Base-by-base conservation (phyloP, 2,888 invertebrate genomes). In the Octonoba sinensis region DNA sequence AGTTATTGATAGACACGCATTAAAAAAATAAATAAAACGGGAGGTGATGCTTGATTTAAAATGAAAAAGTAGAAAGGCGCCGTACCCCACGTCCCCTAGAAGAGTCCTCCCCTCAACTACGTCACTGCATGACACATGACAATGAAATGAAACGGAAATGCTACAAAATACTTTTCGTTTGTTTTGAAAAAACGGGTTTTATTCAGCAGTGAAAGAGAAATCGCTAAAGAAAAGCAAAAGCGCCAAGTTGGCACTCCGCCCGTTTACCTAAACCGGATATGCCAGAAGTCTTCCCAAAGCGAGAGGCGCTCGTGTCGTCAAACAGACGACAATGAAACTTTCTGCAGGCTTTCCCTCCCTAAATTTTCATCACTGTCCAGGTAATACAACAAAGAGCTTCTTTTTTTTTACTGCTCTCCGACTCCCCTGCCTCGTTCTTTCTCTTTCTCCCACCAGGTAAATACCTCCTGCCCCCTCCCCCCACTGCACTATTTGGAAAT, bases 231-330 rank as follows among this genome's bases (percentile, higher is more conserved):
- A n/a, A 13, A 13, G 20, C 60, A 54, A 72, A 24, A 11, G 46
- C 56, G 24, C 46, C 56, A 70, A 51, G 64, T 56, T 65, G 56
- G 64, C 70, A 70, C 27, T 56, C 57, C 57, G 24, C 36, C 16
- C 15, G 67, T 22, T 16, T n/a, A 46, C 27, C 24, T 36, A 36
- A 77, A 77, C 70, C 77, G 77, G 77, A 77, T 77, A 70, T 77
- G 22, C 70, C 11, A 70, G 56, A 36, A 36, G 36, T 36, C 36
- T 11, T 64, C 64, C 62, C 44, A 20, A 49, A 22, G 36, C 46
- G 15, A 62, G 69, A 51, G 76, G 69, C 49, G 65, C 47, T 46
- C 22, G 20, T 20, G 59, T 67, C 67, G 49, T 51, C 67, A 65
- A 49, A 57, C 66, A 66, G 56, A 57, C 56, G 65, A 66, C 62